Conservation (phyloP, 2,113 vertebrate genomes). For the Chloropsis hardwickii region DNA sequence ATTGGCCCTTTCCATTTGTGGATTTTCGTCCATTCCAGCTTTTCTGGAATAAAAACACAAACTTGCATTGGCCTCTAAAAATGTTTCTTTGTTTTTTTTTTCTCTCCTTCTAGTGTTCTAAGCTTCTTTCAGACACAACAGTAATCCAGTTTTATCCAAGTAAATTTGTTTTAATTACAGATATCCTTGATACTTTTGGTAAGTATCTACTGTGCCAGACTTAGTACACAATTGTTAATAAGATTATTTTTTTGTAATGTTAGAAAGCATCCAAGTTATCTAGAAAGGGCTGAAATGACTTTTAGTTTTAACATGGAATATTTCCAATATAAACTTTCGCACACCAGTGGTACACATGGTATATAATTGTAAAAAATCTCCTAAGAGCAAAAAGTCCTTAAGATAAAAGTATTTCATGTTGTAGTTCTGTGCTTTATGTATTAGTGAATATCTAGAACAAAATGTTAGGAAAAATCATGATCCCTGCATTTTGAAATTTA, state of each 20-base stretch:
- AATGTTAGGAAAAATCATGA: not conserved
- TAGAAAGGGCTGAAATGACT: not conserved
- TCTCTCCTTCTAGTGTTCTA: conserved; percentile 85
- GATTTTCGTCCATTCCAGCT: not conserved
- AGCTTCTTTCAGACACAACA: conserved; percentile 93
- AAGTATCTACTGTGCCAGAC: conserved; percentile 40
- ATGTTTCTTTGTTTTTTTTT: not conserved
- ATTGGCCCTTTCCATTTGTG: not conserved
- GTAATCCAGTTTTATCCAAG: conserved; percentile 99
- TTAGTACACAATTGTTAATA: not conserved
- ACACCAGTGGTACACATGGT: not conserved
- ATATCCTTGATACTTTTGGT: conserved; percentile 98
- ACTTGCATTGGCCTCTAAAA: not conserved
- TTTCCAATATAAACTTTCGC: not conserved
- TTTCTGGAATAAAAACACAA: not conserved
- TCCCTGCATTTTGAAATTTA: not conserved
- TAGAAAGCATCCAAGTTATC: not conserved
- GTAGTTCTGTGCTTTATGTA: not conserved
- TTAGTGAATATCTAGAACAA: not conserved
- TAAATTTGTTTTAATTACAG: conserved; percentile 98
- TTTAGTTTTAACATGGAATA: not conserved
- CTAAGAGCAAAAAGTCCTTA: not conserved
- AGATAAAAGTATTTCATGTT: not conserved
- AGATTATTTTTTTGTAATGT: not conserved
- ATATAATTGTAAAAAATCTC: not conserved